phyloP scores from a whole-genome alignment of 2,888 invertebrate species.

The Ormyrus rosae region DNA sequence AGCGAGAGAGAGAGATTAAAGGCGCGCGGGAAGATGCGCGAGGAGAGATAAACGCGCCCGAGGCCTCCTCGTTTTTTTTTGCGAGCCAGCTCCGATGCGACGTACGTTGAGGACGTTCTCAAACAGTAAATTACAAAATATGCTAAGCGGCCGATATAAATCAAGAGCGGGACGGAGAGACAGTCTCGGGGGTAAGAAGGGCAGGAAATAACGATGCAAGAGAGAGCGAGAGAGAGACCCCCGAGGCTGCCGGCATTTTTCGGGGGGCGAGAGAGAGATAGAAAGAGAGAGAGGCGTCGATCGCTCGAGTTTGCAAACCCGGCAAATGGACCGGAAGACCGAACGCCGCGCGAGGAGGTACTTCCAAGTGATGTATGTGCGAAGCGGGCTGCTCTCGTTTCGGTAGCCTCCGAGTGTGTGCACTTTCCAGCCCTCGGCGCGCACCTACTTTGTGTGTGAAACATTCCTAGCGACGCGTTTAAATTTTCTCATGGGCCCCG shows the following conservation, averaged over 20 bases:
- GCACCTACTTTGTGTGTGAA: not conserved
- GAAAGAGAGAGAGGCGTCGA: constrained; percentile 41
- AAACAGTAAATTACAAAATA: constrained; percentile 76
- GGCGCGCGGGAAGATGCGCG: constrained; percentile 69
- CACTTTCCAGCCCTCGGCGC: not conserved
- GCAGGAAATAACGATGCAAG: constrained; percentile 8
- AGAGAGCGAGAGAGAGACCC: constrained; percentile 39
- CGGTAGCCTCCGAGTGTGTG: not conserved
- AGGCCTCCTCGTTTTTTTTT: constrained; percentile 21
- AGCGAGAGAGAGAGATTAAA: constrained; percentile 56
- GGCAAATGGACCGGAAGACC: constrained; percentile 74
- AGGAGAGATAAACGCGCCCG: constrained; percentile 56
- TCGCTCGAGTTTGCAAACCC: constrained; percentile 73
- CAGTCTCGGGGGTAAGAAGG: constrained; percentile 32
- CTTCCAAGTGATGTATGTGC: no score
- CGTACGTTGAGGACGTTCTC: constrained; percentile 74
- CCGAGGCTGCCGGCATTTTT: not conserved
- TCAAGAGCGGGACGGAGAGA: constrained; percentile 69
- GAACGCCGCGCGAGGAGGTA: no score
- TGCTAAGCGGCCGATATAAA: constrained; percentile 76
- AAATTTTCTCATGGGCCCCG: no score
- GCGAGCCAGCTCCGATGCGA: not conserved
- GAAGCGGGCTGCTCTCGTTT: not conserved
- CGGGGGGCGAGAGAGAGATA: constrained; percentile 9
- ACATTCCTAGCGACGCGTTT: not conserved